Percentiles rank a stretch among this genome's conserved stretches.
These are phyloP conservation scores for Zoanthus gigantus DNA, from an alignment of 92 coral and sea anemone species.

Conservation along the genomic window DNA sequence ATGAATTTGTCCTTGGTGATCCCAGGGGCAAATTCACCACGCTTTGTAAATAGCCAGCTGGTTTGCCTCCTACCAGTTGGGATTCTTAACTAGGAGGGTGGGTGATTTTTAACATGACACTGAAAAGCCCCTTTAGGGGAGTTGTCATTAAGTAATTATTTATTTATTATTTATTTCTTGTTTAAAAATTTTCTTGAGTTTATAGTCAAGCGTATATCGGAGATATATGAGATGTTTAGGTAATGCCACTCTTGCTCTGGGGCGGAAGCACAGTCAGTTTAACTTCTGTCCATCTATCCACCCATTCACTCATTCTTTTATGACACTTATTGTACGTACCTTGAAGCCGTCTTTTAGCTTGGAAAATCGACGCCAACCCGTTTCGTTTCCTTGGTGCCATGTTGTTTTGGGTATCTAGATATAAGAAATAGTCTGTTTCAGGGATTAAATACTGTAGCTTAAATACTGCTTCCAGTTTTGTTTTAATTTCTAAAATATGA, in stretches of 20 bases:
- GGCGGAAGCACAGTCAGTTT: background rate
- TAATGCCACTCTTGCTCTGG: background rate
- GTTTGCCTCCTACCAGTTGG: too few relatives aligned
- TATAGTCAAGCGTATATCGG: background rate
- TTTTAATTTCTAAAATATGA: too few relatives aligned
- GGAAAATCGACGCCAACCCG: conserved; percentile 81
- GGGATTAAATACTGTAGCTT: background rate
- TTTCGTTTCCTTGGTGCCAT: conserved; percentile 70
- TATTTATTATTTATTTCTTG: background rate
- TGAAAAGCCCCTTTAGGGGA: background rate
- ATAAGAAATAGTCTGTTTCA: background rate
- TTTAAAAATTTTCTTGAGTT: conserved; percentile 3
- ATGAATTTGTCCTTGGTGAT: too few relatives aligned
- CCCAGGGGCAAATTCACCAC: too few relatives aligned
- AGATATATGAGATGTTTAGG: background rate
- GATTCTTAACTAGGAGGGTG: too few relatives aligned
- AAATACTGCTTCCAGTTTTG: too few relatives aligned
- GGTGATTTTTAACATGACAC: too few relatives aligned
- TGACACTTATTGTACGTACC: conserved; percentile 38
- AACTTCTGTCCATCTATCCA: too few relatives aligned
- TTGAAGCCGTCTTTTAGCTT: conserved; percentile 71
- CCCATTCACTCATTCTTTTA: too few relatives aligned
- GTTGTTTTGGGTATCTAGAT: conserved; percentile 75
- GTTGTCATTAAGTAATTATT: background rate
- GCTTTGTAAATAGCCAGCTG: too few relatives aligned